Percentiles rank a stretch among this genome's conserved stretches.
Evolutionary conservation across 2,888 invertebrate genomes (phyloP).

Genomic region (Bellardia bayeri): DNA sequence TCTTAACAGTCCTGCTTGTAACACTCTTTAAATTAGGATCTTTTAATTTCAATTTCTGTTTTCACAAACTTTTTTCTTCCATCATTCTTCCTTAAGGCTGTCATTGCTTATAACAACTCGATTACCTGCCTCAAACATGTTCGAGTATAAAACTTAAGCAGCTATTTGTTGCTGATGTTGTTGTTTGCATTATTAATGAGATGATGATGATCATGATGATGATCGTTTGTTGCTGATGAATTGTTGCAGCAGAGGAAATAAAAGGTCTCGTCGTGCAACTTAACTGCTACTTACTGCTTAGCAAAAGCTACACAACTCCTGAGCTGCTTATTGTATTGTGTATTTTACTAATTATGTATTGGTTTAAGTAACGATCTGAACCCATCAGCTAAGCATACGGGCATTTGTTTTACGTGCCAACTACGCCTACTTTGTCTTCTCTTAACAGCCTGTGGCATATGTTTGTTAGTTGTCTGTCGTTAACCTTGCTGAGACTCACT

Average conservation of each 20-base stretch:
- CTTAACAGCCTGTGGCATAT: slow-evolving; percentile 65
- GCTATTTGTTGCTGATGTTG: slow-evolving; percentile 70
- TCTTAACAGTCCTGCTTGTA: not conserved
- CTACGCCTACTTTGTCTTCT: slow-evolving; percentile 75
- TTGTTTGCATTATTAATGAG: slow-evolving; percentile 81
- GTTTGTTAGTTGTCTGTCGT: slow-evolving; percentile 30
- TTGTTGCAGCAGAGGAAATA: slow-evolving; percentile 60
- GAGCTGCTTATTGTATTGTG: slow-evolving; percentile 46
- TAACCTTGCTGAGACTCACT: slow-evolving; percentile 20
- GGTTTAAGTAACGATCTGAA: slow-evolving; percentile 53
- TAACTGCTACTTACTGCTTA: slow-evolving; percentile 58
- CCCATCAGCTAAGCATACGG: slow-evolving; percentile 26
- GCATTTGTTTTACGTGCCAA: slow-evolving; percentile 75
- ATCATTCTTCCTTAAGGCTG: slow-evolving; percentile 69
- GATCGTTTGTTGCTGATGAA: slow-evolving; percentile 59
- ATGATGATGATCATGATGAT: slow-evolving; percentile 72
- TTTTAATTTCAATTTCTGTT: slow-evolving; percentile 18
- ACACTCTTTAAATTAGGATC: not conserved
- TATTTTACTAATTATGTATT: slow-evolving; percentile 67
- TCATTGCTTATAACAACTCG: slow-evolving; percentile 81
- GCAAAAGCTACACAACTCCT: slow-evolving; percentile 17
- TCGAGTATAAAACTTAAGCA: slow-evolving; percentile 49
- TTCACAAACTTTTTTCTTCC: not conserved
- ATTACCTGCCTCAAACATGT: slow-evolving; percentile 76
- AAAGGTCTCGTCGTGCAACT: slow-evolving; percentile 58